Percentiles rank a stretch among this genome's conserved stretches.
These are phyloP conservation scores for Rhincodon typus DNA, from an alignment of 2,797 vertebrate species.

Conservation along the genomic window DNA sequence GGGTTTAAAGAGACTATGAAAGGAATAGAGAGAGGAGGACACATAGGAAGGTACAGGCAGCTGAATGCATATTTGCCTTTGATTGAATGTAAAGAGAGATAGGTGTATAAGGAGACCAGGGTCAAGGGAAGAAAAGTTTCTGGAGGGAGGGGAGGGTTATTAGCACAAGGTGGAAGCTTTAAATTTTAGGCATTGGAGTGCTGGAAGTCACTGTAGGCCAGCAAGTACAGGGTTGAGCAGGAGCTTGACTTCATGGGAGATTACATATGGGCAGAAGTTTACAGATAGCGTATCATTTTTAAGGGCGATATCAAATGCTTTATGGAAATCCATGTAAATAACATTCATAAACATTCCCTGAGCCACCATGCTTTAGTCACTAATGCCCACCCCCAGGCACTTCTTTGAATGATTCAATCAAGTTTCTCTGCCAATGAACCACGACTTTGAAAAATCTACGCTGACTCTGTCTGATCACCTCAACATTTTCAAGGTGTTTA, in stretches of 20 bases:
- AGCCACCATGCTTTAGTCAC: not conserved
- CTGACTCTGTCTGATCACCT: not conserved
- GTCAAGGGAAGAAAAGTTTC: not conserved
- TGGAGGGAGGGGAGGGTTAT: not conserved
- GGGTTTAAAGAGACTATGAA: not conserved
- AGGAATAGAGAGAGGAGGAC: not conserved
- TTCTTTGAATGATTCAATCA: not conserved
- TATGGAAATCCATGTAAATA: not conserved
- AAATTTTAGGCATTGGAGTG: not conserved
- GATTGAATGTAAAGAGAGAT: not conserved
- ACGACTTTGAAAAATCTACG: not conserved
- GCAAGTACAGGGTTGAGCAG: not conserved
- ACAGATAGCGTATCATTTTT: not conserved
- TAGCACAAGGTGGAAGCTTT: not conserved
- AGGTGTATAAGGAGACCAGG: not conserved
- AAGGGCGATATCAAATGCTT: not conserved
- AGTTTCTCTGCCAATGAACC: no score
- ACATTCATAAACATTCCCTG: not conserved
- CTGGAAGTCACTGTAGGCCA: not conserved
- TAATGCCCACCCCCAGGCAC: no score
- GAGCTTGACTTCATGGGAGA: not conserved
- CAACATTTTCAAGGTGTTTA: not conserved
- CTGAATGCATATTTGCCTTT: not conserved
- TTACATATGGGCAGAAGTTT: not conserved
- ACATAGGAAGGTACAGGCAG: not conserved